These are phyloP conservation scores for Diorhabda carinulata DNA, from an alignment of 1,140 invertebrate genomes.

Conservation along the genomic window DNA sequence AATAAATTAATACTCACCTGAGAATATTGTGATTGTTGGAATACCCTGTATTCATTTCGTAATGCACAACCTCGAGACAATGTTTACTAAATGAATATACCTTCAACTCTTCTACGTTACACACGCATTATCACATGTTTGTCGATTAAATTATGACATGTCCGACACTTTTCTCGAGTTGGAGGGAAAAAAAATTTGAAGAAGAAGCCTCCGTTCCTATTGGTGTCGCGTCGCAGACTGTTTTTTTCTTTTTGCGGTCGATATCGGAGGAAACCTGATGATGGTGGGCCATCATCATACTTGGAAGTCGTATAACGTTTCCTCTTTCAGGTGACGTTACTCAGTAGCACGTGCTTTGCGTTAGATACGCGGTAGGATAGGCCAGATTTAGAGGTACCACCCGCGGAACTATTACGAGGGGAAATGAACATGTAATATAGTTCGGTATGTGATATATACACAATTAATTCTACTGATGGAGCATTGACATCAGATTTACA, in stretches of 20 bases:
- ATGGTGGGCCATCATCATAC: neutral
- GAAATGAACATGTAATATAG: neutral
- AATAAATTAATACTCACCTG: too few species aligned
- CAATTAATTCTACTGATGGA: neutral
- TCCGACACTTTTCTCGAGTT: neutral
- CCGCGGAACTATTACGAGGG: neutral
- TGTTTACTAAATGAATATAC: neutral
- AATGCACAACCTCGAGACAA: neutral
- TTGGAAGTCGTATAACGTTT: neutral
- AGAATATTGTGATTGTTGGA: neutral
- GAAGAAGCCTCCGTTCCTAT: neutral
- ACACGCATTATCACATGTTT: slow-evolving; percentile 2
- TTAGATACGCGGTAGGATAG: slow-evolving; percentile 1
- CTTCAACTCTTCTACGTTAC: neutral
- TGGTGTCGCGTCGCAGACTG: neutral
- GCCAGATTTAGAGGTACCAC: slow-evolving; percentile 1
- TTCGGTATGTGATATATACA: neutral
- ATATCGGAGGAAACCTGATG: neutral
- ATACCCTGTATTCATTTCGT: neutral
- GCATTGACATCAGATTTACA: neutral
- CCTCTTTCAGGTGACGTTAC: slow-evolving; percentile 1
- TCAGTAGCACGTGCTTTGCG: slow-evolving; percentile 1
- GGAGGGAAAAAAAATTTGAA: neutral
- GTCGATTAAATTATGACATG: neutral
- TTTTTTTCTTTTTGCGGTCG: neutral